A percentile compares a stretch with the other conserved stretches of the same genome.
phyloP scores from a whole-genome alignment of 2,113 vertebrate genomes.

The Carassius gibelio region DNA sequence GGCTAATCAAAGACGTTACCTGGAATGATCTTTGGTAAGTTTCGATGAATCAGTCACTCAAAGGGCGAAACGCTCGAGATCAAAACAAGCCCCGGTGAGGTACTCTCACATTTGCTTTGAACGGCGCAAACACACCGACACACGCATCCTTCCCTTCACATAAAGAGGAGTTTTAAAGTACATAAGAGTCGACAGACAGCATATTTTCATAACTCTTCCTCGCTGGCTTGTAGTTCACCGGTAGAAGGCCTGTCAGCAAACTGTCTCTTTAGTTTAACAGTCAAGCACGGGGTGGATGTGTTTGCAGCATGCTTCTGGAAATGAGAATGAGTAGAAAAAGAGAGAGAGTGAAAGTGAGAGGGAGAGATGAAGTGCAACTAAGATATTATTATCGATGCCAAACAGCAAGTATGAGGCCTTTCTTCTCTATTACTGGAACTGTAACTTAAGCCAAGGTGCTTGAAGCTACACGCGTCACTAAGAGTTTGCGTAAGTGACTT shows the following conservation, averaged over 20 bases:
- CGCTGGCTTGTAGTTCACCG: conserved; percentile 68
- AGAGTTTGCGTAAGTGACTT: conserved; percentile 71
- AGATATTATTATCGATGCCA: conserved; percentile 60
- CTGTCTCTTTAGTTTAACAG: conserved; percentile 74
- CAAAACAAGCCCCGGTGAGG: background rate
- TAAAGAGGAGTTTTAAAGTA: conserved; percentile 67
- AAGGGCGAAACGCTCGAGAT: background rate
- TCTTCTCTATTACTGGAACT: conserved; percentile 64
- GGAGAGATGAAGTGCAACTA: conserved; percentile 46
- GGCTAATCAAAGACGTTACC: conserved; percentile 21
- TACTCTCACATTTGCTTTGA: conserved; percentile 17
- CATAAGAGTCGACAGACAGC: conserved; percentile 71
- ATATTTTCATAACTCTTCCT: conserved; percentile 76
- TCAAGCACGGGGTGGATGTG: conserved; percentile 63
- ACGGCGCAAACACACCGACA: conserved; percentile 19
- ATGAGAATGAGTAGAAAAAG: background rate
- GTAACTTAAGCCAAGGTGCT: conserved; percentile 71
- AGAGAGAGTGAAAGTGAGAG: conserved; percentile 13
- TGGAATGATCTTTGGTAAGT: background rate
- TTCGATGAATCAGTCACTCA: conserved; percentile 23
- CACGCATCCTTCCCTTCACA: conserved; percentile 18
- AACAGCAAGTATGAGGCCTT: conserved; percentile 69
- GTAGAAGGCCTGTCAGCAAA: conserved; percentile 74
- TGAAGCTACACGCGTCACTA: conserved; percentile 65
- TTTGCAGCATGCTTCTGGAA: conserved; percentile 15